A percentile compares a stretch with the other conserved stretches of the same genome.
Evolutionary conservation across 2,888 invertebrate genomes (phyloP).

Genomic region (Philonicus albiceps): DNA sequence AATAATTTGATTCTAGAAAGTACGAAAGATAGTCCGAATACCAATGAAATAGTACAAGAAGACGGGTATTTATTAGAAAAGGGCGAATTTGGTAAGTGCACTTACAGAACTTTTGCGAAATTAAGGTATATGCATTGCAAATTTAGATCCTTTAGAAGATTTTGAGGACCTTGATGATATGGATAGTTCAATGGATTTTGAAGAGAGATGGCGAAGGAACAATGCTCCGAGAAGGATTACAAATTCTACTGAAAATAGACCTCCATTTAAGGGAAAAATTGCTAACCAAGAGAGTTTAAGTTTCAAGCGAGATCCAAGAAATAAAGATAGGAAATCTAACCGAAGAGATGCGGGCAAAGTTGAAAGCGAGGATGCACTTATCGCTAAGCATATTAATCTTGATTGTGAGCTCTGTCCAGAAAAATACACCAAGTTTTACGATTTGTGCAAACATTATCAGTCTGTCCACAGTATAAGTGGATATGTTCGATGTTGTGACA

Average conservation of each 20-base stretch:
- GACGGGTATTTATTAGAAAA: slow-evolving; percentile 7
- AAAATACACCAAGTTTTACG: slow-evolving; percentile 19
- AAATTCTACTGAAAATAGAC: neutral
- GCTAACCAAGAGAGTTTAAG: neutral
- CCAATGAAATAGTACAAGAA: neutral
- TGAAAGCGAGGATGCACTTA: slow-evolving; percentile 31
- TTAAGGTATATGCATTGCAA: neutral
- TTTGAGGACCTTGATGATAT: neutral
- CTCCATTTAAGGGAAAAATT: neutral
- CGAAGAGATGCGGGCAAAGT: neutral
- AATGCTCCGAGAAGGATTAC: neutral
- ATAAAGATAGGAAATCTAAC: neutral
- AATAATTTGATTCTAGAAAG: neutral
- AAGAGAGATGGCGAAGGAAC: neutral
- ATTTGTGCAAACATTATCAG: slow-evolving; percentile 38
- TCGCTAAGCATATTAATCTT: slow-evolving; percentile 40
- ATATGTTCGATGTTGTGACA: slow-evolving; percentile 43
- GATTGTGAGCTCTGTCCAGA: slow-evolving; percentile 33
- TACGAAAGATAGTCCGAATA: neutral
- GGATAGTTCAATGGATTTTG: neutral
- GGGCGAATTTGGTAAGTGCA: neutral
- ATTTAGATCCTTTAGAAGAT: neutral
- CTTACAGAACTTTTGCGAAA: neutral
- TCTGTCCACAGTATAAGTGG: slow-evolving; percentile 40
- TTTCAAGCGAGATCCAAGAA: neutral